Conservation (phyloP, 1,140 invertebrate genomes). For the Eumeta japonica region DNA sequence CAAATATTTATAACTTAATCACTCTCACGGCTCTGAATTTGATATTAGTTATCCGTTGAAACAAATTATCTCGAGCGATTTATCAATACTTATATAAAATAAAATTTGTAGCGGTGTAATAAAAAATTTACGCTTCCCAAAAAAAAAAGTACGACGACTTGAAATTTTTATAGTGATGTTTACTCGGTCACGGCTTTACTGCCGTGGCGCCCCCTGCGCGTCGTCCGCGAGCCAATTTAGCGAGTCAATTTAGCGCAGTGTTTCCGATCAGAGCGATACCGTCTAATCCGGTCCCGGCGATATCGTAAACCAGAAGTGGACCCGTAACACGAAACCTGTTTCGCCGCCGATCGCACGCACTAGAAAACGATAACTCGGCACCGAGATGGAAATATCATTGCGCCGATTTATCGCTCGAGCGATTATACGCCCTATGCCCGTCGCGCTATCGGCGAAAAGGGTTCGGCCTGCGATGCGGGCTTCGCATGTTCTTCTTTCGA, state of each 20-base stretch:
- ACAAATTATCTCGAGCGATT: no score
- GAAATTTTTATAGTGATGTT: conserved; percentile 23
- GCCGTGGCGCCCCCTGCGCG: conserved; percentile 27
- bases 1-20: no score
- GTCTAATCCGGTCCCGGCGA: conserved; percentile 46
- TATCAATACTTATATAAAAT: no score
- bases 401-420: no score
- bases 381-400: neutral
- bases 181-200: conserved; percentile 19
- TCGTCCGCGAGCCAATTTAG: conserved; percentile 36
- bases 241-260: conserved; percentile 37
- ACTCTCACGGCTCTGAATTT: no score
- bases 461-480: neutral
- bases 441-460: neutral
- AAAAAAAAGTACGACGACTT: no score
- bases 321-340: conserved; percentile 41
- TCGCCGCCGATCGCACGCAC: conserved; percentile 34
- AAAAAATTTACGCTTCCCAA: no score
- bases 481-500: neutral
- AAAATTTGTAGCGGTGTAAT: no score
- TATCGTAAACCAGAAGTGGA: conserved; percentile 51
- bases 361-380: conserved; percentile 4
- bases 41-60: no score
- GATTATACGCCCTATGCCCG: no score
- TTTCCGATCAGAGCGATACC: conserved; percentile 41